Evolutionary conservation across 2,888 invertebrate species (phyloP).

Genomic region (Psococerastis gibbosa): DNA sequence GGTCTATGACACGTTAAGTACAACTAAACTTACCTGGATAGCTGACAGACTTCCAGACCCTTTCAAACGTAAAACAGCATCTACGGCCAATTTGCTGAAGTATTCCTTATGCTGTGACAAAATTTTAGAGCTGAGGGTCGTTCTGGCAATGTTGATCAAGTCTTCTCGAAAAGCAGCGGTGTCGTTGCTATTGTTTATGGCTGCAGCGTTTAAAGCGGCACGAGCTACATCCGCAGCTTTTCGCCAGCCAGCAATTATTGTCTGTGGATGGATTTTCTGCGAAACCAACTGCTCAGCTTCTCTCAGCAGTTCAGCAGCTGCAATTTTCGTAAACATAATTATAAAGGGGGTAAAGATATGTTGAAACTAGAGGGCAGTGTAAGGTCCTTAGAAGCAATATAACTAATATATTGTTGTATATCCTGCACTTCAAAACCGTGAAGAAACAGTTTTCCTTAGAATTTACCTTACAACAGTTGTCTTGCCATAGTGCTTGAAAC

Average conservation of each 20-base stretch:
- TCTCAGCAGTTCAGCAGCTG: constrained; percentile 78
- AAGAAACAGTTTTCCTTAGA: too few species aligned
- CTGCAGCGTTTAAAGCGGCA: constrained; percentile 55
- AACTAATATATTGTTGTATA: too few species aligned
- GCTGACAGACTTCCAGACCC: constrained; percentile 89
- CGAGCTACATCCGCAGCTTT: constrained; percentile 69
- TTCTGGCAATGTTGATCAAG: constrained; percentile 89
- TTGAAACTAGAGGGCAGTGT: too few species aligned
- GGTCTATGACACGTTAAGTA: too few species aligned
- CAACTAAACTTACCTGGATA: constrained; percentile 62
- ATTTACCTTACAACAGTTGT: constrained; percentile 7
- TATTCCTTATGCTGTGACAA: constrained; percentile 92
- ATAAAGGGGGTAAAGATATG: too few species aligned
- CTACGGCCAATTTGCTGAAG: constrained; percentile 87
- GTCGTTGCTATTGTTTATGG: constrained; percentile 65
- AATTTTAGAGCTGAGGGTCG: constrained; percentile 96
- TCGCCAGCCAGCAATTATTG: constrained; percentile 91
- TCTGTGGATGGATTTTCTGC: constrained; percentile 95
- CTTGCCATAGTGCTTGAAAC: too few species aligned
- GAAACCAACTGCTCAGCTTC: constrained; percentile 89
- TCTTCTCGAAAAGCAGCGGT: constrained; percentile 64
- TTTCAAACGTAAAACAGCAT: constrained; percentile 85
- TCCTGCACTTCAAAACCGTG: too few species aligned
- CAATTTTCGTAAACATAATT: too few species aligned
- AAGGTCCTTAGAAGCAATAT: too few species aligned